Base-by-base conservation (phyloP, 1,140 invertebrate species). In the Tachypleus tridentatus region DNA sequence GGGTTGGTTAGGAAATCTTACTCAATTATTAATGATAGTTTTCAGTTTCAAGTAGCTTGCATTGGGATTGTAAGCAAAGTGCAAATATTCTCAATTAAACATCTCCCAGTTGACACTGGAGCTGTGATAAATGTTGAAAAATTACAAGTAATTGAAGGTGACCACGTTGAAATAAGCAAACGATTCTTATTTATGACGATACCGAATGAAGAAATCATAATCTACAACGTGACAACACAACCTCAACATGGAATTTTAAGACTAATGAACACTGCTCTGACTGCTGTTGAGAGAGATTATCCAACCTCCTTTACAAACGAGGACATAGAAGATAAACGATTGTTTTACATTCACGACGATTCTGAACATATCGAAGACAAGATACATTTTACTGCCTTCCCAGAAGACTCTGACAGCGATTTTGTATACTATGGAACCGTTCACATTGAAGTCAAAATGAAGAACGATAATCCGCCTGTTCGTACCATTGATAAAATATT, bases 401-500 rank as follows among this genome's bases (percentile, higher is more conserved):
- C 73, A 73, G 60, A 64, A 74, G 57, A 61, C 74, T 29, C 29
- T 29, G 29, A 29, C 29, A 68, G 67, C 0, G 81, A 86, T 63
- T 88, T 93, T 66, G 87, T 91, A 78, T 91, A 88, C 74, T 84
- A 89, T 3, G 87, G 87, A 2, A 80, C 82, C 1, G 86, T 95
- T 72, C 82, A 86, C 60, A 85, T 96, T 47, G 80, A 84, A 65
- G 84, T 97, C 49, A 79, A 83, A 11, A 77, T 95, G 70, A 88
- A 86, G 67, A 97, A 97, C 76, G 93, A 97, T 73, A 95, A 96
- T 73, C 85, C 87, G 57, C 93, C 93, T 0, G 80, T 84, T 49
- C 77, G 91, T 69, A 77, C 80, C 0, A 80, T 85, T 9, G 82
- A 88, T 58, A 85, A 84, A 69, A 81, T 89, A 3, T 91, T 96